phyloP scores from a whole-genome alignment of 2,888 invertebrate genomes.

The Bellardia pandia region DNA sequence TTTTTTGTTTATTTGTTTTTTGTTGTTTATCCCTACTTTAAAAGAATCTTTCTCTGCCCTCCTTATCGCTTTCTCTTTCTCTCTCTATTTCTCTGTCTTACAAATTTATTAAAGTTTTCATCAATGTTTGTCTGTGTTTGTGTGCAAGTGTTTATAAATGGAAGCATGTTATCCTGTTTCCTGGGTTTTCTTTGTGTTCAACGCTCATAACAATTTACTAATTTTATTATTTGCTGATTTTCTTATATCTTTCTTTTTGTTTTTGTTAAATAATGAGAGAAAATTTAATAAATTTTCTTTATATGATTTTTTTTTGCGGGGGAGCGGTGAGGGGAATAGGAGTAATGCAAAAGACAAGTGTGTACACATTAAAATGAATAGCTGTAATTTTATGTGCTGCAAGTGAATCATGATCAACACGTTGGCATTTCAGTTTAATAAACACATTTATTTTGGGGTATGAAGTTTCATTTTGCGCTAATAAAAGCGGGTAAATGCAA shows the following conservation, averaged over 20 bases:
- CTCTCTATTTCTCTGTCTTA: neutral
- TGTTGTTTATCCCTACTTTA: neutral
- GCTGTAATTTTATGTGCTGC: slow-evolving; percentile 28
- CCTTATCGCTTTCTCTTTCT: neutral
- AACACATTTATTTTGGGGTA: slow-evolving; percentile 42
- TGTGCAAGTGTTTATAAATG: slow-evolving; percentile 44
- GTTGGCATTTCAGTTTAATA: slow-evolving; percentile 57
- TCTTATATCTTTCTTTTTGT: neutral
- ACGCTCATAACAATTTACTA: slow-evolving; percentile 69
- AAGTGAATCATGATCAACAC: slow-evolving; percentile 57
- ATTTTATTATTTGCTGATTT: slow-evolving; percentile 66
- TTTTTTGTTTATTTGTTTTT: neutral
- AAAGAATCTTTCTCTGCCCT: neutral
- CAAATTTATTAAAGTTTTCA: slow-evolving; percentile 22
- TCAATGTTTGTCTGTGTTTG: neutral
- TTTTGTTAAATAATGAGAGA: slow-evolving; percentile 38
- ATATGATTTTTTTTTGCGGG: neutral
- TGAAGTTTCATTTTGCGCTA: neutral
- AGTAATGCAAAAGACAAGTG: slow-evolving; percentile 6
- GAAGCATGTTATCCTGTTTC: slow-evolving; percentile 59
- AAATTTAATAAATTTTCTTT: slow-evolving; percentile 58
- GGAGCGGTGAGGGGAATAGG: neutral
- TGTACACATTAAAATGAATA: neutral
- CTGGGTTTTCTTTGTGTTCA: slow-evolving; percentile 54
- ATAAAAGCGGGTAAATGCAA: too few relatives aligned